Evolutionary conservation across 1,140 invertebrate genomes (phyloP).

Genomic region (Palaemon carinicauda): DNA sequence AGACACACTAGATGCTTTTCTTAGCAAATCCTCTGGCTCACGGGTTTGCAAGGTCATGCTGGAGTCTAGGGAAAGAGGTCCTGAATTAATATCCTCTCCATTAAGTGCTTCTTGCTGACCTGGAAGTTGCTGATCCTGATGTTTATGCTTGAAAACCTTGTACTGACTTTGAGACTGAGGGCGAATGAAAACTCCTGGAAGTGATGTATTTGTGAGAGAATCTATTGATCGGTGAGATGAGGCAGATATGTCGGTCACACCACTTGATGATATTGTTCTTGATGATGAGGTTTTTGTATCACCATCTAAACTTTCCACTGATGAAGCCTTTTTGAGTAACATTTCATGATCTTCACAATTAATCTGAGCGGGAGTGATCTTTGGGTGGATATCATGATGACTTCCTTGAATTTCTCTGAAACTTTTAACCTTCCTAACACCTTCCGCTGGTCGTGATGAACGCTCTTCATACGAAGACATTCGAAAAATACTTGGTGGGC

Average conservation of each 20-base stretch:
- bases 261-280: neutral
- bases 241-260: neutral
- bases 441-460: conserved; percentile 6
- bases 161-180: conserved; percentile 23
- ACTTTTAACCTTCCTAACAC: conserved; percentile 53
- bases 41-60: conserved; percentile 35
- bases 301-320: conserved; percentile 46
- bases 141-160: neutral
- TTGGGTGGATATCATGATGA: neutral
- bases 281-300: neutral
- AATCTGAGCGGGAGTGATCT: conserved; percentile 19
- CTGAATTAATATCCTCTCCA: conserved; percentile 29
- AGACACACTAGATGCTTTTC: conserved; percentile 51
- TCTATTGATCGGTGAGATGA: conserved; percentile 52
- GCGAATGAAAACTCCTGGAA: conserved; percentile 58
- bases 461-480: conserved; percentile 29
- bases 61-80: conserved; percentile 55
- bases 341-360: neutral
- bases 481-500: neutral
- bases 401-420: conserved; percentile 42
- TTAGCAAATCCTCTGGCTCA: conserved; percentile 35
- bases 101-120: neutral
- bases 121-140: conserved; percentile 7
- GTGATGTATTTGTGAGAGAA: conserved; percentile 51
- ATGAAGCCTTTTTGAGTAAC: neutral